Evolutionary conservation across 2,113 vertebrate genomes (phyloP).

Genomic region (Lepus europaeus): DNA sequence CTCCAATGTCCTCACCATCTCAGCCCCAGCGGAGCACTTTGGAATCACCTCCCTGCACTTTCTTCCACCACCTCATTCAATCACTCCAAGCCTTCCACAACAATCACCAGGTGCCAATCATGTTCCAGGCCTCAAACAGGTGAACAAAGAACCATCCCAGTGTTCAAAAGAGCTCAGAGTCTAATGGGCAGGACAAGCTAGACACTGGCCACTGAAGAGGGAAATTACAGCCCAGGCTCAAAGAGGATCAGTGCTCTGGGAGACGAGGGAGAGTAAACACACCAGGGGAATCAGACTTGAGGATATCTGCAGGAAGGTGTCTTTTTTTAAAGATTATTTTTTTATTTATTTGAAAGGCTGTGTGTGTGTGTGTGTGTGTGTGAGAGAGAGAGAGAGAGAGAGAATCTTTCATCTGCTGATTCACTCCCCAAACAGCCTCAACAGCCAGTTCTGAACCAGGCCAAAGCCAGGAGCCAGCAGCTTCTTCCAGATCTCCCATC

Average conservation of each 20-base stretch:
- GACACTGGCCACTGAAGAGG: neutral
- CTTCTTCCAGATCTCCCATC: no score
- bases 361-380: no score
- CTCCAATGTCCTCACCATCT: neutral
- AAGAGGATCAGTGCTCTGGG: neutral
- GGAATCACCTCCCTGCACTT: neutral
- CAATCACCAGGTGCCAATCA: accelerated
- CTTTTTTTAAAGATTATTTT: neutral
- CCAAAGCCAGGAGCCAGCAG: no score
- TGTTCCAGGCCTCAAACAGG: neutral
- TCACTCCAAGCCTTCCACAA: neutral
- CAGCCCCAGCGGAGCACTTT: neutral
- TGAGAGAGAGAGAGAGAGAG: no score
- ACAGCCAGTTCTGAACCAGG: no score
- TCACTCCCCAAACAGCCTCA: no score
- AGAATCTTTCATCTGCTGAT: no score
- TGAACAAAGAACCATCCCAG: neutral
- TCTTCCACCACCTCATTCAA: accelerated
- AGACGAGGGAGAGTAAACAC: neutral
- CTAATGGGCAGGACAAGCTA: neutral
- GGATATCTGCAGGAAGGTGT: neutral
- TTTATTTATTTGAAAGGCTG: no score
- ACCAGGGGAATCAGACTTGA: neutral
- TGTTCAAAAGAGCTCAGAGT: neutral
- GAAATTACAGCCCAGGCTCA: neutral